These are phyloP conservation scores for Hestina assimilis DNA, from an alignment of 1,140 invertebrate species.

Conservation along the genomic window DNA sequence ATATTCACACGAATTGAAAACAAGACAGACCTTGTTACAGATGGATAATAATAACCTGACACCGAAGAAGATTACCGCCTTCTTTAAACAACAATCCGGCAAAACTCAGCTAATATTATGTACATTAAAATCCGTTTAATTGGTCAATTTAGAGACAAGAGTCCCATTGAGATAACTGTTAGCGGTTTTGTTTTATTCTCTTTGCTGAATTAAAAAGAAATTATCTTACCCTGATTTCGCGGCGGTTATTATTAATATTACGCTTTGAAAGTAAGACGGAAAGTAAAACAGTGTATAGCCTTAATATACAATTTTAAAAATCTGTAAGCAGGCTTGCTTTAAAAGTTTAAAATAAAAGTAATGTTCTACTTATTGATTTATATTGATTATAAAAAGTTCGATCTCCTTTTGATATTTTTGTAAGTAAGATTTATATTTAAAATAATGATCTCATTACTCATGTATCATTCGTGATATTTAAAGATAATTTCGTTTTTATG, in stretches of 20 bases:
- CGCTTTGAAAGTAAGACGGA: background rate
- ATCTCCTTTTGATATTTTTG: background rate
- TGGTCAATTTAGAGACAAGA: constrained; percentile 33
- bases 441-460: too few species aligned
- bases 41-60: too few species aligned
- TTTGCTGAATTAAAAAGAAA: background rate
- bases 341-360: background rate
- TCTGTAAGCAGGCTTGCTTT: background rate
- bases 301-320: background rate
- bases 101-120: constrained; percentile 34
- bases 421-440: too few species aligned
- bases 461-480: too few species aligned
- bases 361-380: background rate
- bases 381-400: background rate
- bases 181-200: constrained; percentile 1
- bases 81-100: constrained; percentile 23
- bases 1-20: too few species aligned
- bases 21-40: too few species aligned
- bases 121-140: constrained; percentile 61
- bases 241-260: background rate
- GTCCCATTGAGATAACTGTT: constrained; percentile 11
- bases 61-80: too few species aligned
- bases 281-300: background rate
- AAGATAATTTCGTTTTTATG: constrained; percentile 3
- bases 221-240: constrained; percentile 9